phyloP scores from a whole-genome alignment of 2,888 invertebrate genomes.

The Brenthis daphne region DNA sequence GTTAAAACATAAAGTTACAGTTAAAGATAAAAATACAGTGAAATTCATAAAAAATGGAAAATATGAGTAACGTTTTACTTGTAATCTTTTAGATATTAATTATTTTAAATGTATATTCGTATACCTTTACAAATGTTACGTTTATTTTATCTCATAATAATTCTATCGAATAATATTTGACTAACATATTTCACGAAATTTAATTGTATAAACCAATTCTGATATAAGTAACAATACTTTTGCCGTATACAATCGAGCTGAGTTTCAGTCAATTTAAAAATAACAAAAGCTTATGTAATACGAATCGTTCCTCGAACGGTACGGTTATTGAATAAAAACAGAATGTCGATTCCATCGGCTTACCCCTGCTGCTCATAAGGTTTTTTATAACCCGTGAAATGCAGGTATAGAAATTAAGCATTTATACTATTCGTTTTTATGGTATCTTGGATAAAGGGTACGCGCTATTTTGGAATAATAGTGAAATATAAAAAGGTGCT shows the following conservation, averaged over 20 bases:
- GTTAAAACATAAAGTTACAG: no score
- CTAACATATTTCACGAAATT: constrained; percentile 1
- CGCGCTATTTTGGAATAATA: constrained; percentile 33
- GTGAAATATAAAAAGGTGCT: constrained; percentile 27
- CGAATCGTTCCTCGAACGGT: constrained; percentile 57
- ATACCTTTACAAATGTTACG: no score
- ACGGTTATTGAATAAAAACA: constrained; percentile 69
- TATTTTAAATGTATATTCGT: no score
- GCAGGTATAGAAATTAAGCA: constrained; percentile 59
- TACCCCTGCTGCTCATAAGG: constrained; percentile 60
- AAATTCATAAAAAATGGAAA: no score
- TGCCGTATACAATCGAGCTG: constrained; percentile 46
- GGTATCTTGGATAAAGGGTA: constrained; percentile 33
- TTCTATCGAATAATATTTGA: neutral
- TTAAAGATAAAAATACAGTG: no score
- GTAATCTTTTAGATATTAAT: no score
- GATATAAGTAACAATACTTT: constrained; percentile 26
- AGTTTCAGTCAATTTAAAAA: constrained; percentile 66
- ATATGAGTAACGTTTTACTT: no score
- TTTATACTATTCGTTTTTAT: constrained; percentile 43
- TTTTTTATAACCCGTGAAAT: constrained; percentile 69
- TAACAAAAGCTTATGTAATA: constrained; percentile 65
- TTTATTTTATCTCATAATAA: neutral
- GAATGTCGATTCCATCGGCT: constrained; percentile 56
- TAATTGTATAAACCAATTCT: constrained; percentile 18